Conservation (phyloP, 2,113 vertebrate genomes). For the Morone saxatilis region DNA sequence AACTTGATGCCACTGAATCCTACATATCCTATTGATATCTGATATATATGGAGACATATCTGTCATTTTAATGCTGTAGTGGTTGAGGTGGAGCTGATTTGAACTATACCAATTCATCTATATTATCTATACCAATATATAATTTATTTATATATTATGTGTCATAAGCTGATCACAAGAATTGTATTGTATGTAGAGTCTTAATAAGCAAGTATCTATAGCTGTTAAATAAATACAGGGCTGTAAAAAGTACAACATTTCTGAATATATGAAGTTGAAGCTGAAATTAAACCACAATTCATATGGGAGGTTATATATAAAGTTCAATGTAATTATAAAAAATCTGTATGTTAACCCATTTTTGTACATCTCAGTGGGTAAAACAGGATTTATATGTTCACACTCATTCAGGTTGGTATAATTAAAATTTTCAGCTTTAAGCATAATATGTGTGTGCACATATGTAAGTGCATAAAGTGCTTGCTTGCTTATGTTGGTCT, state of each 20-base stretch:
- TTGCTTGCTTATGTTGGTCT: not conserved
- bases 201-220: not conserved
- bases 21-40: too few species aligned
- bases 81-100: too few species aligned
- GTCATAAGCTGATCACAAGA: too few species aligned
- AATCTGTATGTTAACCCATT: not conserved
- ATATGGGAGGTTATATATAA: not conserved
- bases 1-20: too few species aligned
- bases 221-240: not conserved
- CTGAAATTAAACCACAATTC: too few species aligned
- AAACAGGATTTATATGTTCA: not conserved
- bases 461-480: conserved; percentile 1
- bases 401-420: not conserved
- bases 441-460: not conserved
- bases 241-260: not conserved
- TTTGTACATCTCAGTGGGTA: conserved; percentile 2
- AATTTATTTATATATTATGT: too few species aligned
- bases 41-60: too few species aligned
- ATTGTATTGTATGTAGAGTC: not conserved
- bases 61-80: too few species aligned
- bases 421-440: not conserved
- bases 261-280: not conserved
- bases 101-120: too few species aligned
- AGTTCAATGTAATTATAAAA: not conserved
- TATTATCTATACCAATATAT: too few species aligned